Percentiles rank a stretch among this genome's conserved stretches.
phyloP scores from a whole-genome alignment of 2,888 invertebrate genomes.

The Drosophila robusta region DNA sequence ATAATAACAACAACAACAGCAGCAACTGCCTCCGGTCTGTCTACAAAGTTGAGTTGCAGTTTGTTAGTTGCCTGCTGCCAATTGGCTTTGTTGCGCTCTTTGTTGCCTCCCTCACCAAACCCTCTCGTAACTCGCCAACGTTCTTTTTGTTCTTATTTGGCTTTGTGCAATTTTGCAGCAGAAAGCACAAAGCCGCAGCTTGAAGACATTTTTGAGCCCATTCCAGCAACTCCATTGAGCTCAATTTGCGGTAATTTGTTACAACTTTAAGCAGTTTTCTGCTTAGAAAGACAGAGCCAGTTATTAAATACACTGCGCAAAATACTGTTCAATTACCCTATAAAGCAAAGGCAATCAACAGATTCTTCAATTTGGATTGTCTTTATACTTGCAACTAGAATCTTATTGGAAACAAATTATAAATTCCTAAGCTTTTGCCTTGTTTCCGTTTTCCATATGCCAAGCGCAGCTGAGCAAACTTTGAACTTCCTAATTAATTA shows the following conservation, averaged over 20 bases:
- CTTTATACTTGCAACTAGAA: no score
- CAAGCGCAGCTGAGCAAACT: neutral
- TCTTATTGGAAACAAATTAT: no score
- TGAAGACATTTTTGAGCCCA: slow-evolving; percentile 38
- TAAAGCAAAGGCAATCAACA: no score
- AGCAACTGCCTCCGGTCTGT: slow-evolving; percentile 67
- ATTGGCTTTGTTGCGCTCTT: slow-evolving; percentile 36
- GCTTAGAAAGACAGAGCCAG: no score
- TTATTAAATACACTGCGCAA: no score
- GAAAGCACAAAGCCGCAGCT: slow-evolving; percentile 47
- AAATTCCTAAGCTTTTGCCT: no score
- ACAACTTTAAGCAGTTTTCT: slow-evolving; percentile 29
- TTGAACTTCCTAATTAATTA: slow-evolving; percentile 41
- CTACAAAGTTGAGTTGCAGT: slow-evolving; percentile 79
- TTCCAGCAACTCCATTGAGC: slow-evolving; percentile 14
- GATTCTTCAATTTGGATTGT: no score
- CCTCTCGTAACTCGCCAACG: slow-evolving; percentile 8
- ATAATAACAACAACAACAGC: slow-evolving; percentile 20
- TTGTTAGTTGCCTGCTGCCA: slow-evolving; percentile 61
- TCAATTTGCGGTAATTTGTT: slow-evolving; percentile 37
- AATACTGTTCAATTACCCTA: neutral
- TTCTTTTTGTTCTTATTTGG: slow-evolving; percentile 69
- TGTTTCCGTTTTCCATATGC: neutral
- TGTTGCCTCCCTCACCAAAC: slow-evolving; percentile 8
- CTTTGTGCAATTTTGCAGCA: slow-evolving; percentile 69